Evolutionary conservation across 1,140 invertebrate species (phyloP), one percentile per base, ranked within the genome.

Genomic region (Parasteatoda tepidariorum): DNA sequence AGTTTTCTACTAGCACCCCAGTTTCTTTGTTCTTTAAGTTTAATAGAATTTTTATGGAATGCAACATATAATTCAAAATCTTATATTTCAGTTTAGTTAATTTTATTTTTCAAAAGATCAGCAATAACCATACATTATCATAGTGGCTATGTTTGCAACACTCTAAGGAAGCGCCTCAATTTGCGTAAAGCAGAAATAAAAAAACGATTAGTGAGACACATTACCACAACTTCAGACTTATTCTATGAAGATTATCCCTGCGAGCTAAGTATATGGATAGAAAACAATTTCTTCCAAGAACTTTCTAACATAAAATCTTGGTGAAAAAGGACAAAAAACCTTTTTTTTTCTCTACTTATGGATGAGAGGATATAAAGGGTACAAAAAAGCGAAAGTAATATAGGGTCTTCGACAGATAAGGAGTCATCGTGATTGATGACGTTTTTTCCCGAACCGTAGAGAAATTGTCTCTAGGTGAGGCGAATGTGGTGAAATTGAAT

Each of bases 331-430:
- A n/a, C 9, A 3, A 3, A 13, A 57, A 24, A 13, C 30, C 13
- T 15, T 55, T 55, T 28, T 31, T 26, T 33, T 33, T n/a, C 31
- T 31, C 31, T 74, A 55, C 28, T 74, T 74, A 74, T 74, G 71
- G 71, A 74, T 74, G 71, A 74, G 57, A 55, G 38, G 34, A 18
- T 38, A 57, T 57, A 26, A 54, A 34, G 71, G 71, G 31, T 74
- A 38, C n/a, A 28, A 34, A 54, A 74, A 74, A n/a, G n/a, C n/a
- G 71, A 74, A 74, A 74, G 71, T 74, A 74, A 74, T 74, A 61
- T 74, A 61, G 28, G 71, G 71, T 24, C 28, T 74, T 74, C 71
- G 71, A 74, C 71, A 74, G 71, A 74, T 74, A 74, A 74, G 71
- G 33, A 55, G 61, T 61, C 54, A 31, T 9, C 18, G 55, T 74